Conservation (phyloP, 2,888 invertebrate genomes). For the Julus scanicus region DNA sequence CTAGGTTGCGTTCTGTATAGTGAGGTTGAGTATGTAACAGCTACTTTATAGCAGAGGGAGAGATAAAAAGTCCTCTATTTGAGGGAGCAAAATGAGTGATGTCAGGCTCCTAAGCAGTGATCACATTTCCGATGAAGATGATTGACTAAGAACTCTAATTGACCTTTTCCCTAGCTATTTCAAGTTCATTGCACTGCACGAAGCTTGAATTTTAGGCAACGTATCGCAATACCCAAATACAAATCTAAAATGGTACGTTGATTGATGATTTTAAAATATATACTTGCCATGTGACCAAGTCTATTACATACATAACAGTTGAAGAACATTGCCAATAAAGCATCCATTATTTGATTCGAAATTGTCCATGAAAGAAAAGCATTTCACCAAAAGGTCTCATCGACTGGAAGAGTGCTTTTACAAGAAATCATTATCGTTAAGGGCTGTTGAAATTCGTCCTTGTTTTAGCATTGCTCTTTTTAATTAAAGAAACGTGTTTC, state of each 20-base stretch:
- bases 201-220: not conserved
- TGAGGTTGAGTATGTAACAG: not conserved
- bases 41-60: too few species aligned
- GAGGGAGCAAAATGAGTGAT: not conserved
- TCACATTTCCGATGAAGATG: not conserved
- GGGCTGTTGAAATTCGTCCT: not conserved
- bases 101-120: not conserved
- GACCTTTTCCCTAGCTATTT: not conserved
- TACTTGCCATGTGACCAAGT: too few species aligned
- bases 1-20: not conserved
- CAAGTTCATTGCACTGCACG: conserved; percentile 23
- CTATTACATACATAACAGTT: too few species aligned
- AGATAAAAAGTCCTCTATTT: too few species aligned
- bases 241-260: too few species aligned
- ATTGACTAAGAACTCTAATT: not conserved
- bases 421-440: too few species aligned
- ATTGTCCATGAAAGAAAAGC: too few species aligned
- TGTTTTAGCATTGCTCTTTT: not conserved
- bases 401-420: not conserved
- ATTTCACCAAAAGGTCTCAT: not conserved
- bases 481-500: not conserved
- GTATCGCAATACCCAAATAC: too few species aligned
- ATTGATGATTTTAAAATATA: too few species aligned
- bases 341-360: too few species aligned
- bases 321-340: too few species aligned